Percentiles rank a stretch among this genome's conserved stretches.
Conservation (phyloP, 2,797 vertebrate genomes). For the Syngnathus acus region DNA sequence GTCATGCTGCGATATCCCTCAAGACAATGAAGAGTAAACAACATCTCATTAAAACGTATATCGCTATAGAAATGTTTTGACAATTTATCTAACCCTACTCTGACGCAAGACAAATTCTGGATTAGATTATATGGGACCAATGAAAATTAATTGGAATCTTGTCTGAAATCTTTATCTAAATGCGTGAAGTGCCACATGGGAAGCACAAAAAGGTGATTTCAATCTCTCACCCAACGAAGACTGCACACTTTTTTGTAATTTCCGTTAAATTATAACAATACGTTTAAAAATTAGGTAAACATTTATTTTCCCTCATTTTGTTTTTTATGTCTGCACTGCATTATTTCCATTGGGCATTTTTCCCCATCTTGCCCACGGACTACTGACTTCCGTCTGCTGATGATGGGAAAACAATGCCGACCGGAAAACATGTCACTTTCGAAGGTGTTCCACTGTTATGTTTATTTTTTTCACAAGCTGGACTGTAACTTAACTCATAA, state of each 20-base stretch:
- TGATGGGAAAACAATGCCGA: too few species aligned
- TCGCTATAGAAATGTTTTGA: slow-evolving; percentile 22
- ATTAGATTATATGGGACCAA: neutral
- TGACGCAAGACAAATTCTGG: neutral
- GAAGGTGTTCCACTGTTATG: neutral
- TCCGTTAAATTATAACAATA: too few species aligned
- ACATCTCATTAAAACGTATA: slow-evolving; percentile 45
- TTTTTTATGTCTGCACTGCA: neutral
- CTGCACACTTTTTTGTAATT: neutral
- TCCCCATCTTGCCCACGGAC: too few species aligned
- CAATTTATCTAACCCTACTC: slow-evolving; percentile 30
- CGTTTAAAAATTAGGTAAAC: too few species aligned
- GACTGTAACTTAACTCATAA: neutral
- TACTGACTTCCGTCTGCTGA: too few species aligned
- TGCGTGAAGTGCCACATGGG: neutral
- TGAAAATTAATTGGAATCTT: neutral
- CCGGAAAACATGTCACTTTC: too few species aligned
- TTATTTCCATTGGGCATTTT: neutral
- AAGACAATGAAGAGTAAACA: slow-evolving; percentile 26
- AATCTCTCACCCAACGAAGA: neutral
- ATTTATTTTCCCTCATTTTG: too few species aligned
- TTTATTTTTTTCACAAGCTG: neutral
- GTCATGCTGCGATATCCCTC: slow-evolving; percentile 48
- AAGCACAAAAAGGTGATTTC: neutral
- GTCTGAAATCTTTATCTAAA: neutral